phyloP scores from a whole-genome alignment of 30 jellyfish, hydroid and myxozoan species.

The Nemopilema nomurai region DNA sequence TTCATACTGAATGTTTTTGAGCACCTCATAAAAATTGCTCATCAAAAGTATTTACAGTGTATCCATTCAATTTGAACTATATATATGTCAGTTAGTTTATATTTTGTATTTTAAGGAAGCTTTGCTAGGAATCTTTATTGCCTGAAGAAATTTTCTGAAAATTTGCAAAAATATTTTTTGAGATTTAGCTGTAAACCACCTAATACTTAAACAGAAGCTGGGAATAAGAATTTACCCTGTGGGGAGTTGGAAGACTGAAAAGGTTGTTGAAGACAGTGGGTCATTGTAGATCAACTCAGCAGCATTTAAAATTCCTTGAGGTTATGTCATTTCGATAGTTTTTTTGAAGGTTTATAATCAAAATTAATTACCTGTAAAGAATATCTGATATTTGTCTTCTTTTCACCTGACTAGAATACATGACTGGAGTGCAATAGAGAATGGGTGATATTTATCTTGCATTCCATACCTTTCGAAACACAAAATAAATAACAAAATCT shows the following conservation, averaged over 20 bases:
- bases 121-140: neutral
- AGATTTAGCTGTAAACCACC: neutral
- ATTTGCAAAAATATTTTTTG: neutral
- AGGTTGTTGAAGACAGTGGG: neutral
- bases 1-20: neutral
- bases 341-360: neutral
- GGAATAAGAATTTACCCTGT: neutral
- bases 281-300: neutral
- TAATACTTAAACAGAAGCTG: neutral
- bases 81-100: neutral
- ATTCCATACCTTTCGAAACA: no score
- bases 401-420: neutral
- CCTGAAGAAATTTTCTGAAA: neutral
- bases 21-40: neutral
- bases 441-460: neutral
- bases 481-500: neutral
- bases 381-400: neutral
- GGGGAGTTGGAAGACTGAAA: neutral
- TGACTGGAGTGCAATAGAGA: neutral
- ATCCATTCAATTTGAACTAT: neutral
- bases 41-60: neutral
- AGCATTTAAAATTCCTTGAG: neutral
- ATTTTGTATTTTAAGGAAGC: neutral
- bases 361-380: neutral
- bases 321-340: neutral